phyloP scores from a whole-genome alignment of 2,888 invertebrate genomes.

The Listrodromus nycthemerus region DNA sequence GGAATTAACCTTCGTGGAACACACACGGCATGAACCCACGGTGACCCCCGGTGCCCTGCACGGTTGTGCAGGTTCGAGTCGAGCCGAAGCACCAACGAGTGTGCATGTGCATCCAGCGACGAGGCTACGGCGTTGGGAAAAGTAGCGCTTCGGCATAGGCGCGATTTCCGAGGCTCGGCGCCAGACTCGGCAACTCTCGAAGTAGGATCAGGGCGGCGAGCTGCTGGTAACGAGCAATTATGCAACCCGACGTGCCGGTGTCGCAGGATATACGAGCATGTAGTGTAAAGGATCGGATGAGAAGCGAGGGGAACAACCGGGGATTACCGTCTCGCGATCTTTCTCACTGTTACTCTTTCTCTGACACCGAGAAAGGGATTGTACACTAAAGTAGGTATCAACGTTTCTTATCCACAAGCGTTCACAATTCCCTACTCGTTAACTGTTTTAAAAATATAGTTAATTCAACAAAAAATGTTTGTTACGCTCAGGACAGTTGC shows the following conservation, averaged over 20 bases:
- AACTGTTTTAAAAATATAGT: no score
- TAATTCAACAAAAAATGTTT: background rate
- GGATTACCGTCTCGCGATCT: slow-evolving; percentile 47
- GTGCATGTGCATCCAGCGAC: slow-evolving; percentile 27
- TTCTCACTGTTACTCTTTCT: slow-evolving; percentile 62
- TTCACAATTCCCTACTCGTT: no score
- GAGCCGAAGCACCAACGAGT: slow-evolving; percentile 12
- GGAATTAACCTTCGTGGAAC: slow-evolving; percentile 35
- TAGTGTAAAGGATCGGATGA: slow-evolving; percentile 50
- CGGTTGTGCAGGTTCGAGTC: slow-evolving; percentile 13
- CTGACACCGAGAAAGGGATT: slow-evolving; percentile 33
- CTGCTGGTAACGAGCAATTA: slow-evolving; percentile 69
- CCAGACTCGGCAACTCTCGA: slow-evolving; percentile 29
- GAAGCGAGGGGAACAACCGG: slow-evolving; percentile 20
- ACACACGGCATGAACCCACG: slow-evolving; percentile 34
- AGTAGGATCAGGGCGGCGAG: slow-evolving; percentile 39
- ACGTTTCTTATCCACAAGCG: background rate
- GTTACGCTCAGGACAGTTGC: background rate
- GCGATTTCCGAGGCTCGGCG: slow-evolving; percentile 48
- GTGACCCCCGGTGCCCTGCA: background rate
- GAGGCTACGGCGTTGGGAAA: slow-evolving; percentile 9
- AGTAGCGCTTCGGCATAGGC: slow-evolving; percentile 27
- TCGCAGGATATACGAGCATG: slow-evolving; percentile 68
- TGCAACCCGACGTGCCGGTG: slow-evolving; percentile 66
- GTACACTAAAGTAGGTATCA: background rate